Conservation (phyloP, 1,140 invertebrate species). For the Bradynema listronoti region DNA sequence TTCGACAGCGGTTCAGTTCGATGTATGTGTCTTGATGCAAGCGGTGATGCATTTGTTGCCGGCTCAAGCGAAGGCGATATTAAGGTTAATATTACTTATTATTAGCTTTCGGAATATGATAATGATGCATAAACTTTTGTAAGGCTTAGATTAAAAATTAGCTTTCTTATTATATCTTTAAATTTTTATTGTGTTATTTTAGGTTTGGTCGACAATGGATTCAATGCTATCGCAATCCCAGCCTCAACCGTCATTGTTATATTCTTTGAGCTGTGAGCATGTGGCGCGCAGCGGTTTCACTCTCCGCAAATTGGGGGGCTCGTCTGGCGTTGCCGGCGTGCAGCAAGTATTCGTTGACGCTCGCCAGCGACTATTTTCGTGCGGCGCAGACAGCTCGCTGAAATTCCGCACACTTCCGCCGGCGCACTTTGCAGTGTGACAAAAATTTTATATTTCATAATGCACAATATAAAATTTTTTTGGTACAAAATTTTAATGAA, state of each 20-base stretch:
- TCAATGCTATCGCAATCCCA: too few species aligned
- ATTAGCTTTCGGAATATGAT: slow-evolving; percentile 10
- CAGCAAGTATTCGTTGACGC: slow-evolving; percentile 85
- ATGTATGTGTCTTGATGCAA: slow-evolving; percentile 83
- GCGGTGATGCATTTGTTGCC: slow-evolving; percentile 91
- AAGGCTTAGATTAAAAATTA: not conserved
- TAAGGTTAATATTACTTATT: slow-evolving; percentile 67
- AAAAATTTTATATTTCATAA: too few species aligned
- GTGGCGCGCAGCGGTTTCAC: slow-evolving; percentile 54
- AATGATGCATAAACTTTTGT: not conserved
- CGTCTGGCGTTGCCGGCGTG: slow-evolving; percentile 66
- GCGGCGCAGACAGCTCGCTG: slow-evolving; percentile 95
- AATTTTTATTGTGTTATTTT: slow-evolving; percentile 18
- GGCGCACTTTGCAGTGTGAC: too few species aligned
- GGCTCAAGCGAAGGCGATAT: slow-evolving; percentile 97
- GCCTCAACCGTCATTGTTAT: slow-evolving; percentile 77
- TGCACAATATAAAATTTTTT: too few species aligned
- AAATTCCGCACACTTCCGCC: slow-evolving; percentile 73
- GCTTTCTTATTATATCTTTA: not conserved
- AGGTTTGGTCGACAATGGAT: slow-evolving; percentile 81
- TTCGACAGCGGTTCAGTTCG: slow-evolving; percentile 69
- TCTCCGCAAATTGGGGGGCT: slow-evolving; percentile 51
- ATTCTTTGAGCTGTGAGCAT: slow-evolving; percentile 85
- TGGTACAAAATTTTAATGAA: too few species aligned
- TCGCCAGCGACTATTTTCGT: slow-evolving; percentile 81